Evolutionary conservation across 2,888 invertebrate species (phyloP).

Genomic region (Poecilus cupreus): DNA sequence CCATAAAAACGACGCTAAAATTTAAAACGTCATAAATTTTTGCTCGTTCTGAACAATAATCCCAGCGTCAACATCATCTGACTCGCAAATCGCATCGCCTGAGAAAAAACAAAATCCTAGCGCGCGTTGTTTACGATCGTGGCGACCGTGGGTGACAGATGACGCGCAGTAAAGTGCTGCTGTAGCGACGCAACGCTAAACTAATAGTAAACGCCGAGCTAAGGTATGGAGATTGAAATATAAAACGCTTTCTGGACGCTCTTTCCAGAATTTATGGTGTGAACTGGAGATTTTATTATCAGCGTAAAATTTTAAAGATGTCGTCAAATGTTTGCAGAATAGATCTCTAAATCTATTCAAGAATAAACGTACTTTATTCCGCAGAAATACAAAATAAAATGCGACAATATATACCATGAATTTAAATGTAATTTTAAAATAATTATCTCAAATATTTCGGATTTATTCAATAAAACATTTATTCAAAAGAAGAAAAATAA

Average conservation of each 20-base stretch:
- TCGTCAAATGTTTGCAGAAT: conserved; percentile 33
- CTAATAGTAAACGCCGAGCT: conserved; percentile 53
- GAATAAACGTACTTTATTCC: conserved; percentile 11
- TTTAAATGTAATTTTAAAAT: conserved; percentile 41
- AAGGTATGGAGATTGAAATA: conserved; percentile 48
- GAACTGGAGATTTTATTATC: conserved; percentile 43
- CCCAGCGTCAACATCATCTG: conserved; percentile 57
- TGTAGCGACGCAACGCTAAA: conserved; percentile 36
- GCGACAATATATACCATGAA: not conserved
- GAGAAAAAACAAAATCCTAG: conserved; percentile 44
- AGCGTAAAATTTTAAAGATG: conserved; percentile 41
- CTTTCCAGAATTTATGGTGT: conserved; percentile 47
- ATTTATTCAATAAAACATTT: conserved; percentile 37
- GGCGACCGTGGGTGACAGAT: conserved; percentile 50
- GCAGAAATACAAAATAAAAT: conserved; percentile 14
- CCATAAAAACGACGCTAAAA: conserved; percentile 56
- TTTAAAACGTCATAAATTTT: conserved; percentile 57
- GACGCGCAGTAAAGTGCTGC: conserved; percentile 35
- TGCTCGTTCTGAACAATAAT: conserved; percentile 48
- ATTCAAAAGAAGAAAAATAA: conserved; percentile 42
- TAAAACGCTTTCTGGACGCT: conserved; percentile 44
- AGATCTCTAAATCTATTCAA: not conserved
- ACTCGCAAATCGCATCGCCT: conserved; percentile 50
- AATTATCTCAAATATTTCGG: conserved; percentile 35
- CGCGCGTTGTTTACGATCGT: conserved; percentile 50